Evolutionary conservation across 2,113 vertebrate species (phyloP), one percentile per base, ranked within the genome.

Genomic region (Ardeotis arabs): DNA sequence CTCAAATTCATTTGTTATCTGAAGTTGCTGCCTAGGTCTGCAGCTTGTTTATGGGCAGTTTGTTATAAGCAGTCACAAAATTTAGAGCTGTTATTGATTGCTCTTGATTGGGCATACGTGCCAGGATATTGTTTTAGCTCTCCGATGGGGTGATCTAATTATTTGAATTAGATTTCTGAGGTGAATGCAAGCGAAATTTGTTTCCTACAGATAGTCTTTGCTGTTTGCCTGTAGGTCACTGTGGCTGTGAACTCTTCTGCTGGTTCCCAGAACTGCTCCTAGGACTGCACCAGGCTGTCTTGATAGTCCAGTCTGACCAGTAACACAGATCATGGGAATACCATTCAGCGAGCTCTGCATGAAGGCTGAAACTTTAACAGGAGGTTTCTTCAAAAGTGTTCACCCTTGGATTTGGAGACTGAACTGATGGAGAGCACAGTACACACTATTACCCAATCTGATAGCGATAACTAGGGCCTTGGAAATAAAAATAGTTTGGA

Each of bases 1-100:
- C 90, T 95, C 84, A 52, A 75, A 91, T 96, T 92, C 86, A 95
- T 95, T 96, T 87, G 90, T 96, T 89, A 94, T 87, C 92, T 95
- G 77, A 55, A 82, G 89, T 69, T 89, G 84, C 77, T 95, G 86
- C 86, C 94, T 45, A 44, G 73, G 22, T 92, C 58, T 87, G 89
- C 62, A 73, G 94, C 66, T 94, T 87, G 86, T 89, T 93, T 81
- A n/a, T 16, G 52, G 88, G 88, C 79, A 90, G 56, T 64, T 78
- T 87, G 89, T 73, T 87, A 72, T 17, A 53, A 90, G 66, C 74
- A 78, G 69, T 28, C 83, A 47, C 73, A 68, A 62, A 92, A 94
- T 50, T 23, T 72, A 20, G 83, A 73, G 90, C 77, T 53, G 22
- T 41, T 49, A 77, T 22, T 89, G 73, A 74, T 90, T 88, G 79